Conservation (phyloP, 1,140 invertebrate species). For the Drosophila subobscura region DNA sequence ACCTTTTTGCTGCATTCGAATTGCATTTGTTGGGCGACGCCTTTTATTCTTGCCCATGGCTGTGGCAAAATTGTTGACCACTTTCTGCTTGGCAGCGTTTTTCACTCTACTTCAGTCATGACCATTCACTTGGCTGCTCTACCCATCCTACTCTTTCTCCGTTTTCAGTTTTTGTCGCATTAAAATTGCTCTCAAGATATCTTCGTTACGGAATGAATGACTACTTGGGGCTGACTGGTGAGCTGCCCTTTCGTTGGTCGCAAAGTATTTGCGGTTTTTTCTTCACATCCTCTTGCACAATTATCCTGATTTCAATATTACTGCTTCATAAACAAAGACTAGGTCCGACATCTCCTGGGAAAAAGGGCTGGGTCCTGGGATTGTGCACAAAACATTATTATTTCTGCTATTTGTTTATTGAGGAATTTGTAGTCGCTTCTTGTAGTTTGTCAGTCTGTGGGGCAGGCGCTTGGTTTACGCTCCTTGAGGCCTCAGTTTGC, state of each 20-base stretch:
- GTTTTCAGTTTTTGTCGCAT: constrained; percentile 62
- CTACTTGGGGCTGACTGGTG: constrained; percentile 38
- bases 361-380: constrained; percentile 2
- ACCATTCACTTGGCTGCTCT: not conserved
- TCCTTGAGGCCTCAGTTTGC: constrained; percentile 18
- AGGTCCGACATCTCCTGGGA: constrained; percentile 35
- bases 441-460: constrained; percentile 17
- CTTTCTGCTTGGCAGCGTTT: constrained; percentile 75
- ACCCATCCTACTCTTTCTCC: not conserved
- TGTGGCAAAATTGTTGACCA: constrained; percentile 80
- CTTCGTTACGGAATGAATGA: constrained; percentile 58
- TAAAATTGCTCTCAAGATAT: constrained; percentile 72
- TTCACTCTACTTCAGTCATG: constrained; percentile 51
- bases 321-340: constrained; percentile 73
- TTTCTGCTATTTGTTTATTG: constrained; percentile 61
- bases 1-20: constrained; percentile 55
- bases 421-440: constrained; percentile 54
- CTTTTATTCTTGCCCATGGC: constrained; percentile 78
- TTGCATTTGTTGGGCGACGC: constrained; percentile 45
- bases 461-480: not conserved
- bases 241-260: constrained; percentile 18
- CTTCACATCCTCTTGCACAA: constrained; percentile 78
- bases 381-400: constrained; percentile 66
- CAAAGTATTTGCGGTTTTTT: constrained; percentile 78
- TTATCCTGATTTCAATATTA: constrained; percentile 81